These are phyloP conservation scores for Aspidiotus destructor DNA, from an alignment of 2,888 invertebrate genomes.

Conservation along the genomic window DNA sequence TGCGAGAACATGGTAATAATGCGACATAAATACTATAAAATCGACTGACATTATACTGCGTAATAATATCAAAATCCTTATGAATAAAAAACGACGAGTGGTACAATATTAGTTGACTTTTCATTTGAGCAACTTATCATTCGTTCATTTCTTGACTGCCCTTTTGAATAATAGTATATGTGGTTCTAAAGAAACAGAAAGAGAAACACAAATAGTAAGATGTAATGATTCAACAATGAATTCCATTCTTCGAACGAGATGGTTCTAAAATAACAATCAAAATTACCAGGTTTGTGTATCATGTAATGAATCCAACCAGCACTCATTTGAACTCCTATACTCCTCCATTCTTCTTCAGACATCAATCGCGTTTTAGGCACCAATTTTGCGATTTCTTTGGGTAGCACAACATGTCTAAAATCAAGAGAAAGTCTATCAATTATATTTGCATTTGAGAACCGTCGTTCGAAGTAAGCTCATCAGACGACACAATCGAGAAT, in stretches of 20 bases:
- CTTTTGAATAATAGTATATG: conserved; percentile 75
- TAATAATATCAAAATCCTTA: too few relatives aligned
- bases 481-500: neutral
- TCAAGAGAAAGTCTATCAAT: conserved; percentile 8
- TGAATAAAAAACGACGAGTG: too few relatives aligned
- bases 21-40: too few relatives aligned
- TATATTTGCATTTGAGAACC: neutral
- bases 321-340: conserved; percentile 90
- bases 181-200: conserved; percentile 58
- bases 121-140: conserved; percentile 13
- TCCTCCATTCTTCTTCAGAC: conserved; percentile 88
- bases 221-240: neutral
- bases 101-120: too few relatives aligned
- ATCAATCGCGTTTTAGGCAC: conserved; percentile 89
- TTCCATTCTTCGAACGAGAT: too few relatives aligned
- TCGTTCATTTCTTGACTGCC: conserved; percentile 27
- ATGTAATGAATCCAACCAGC: conserved; percentile 96
- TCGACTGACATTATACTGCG: too few relatives aligned
- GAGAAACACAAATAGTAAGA: neutral
- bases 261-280: too few relatives aligned
- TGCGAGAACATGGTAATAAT: too few relatives aligned
- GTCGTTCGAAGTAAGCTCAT: neutral
- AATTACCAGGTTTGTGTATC: conserved; percentile 81
- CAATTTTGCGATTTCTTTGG: conserved; percentile 80
- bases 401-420: conserved; percentile 83